phyloP scores from a whole-genome alignment of 2,113 vertebrate species.

The Tragelaphus buxtoni region DNA sequence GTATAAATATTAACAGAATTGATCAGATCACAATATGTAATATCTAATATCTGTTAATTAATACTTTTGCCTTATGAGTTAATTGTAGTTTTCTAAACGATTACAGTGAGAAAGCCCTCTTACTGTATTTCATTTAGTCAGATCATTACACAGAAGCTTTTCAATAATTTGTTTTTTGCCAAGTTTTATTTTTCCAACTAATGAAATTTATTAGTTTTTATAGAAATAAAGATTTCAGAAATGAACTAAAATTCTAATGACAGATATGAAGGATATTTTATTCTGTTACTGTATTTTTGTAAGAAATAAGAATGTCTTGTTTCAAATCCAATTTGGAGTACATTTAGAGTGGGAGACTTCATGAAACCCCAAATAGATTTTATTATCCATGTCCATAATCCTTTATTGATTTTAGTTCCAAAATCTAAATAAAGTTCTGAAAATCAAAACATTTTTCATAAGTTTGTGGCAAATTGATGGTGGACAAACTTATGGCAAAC shows the following conservation, averaged over 20 bases:
- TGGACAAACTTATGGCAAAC: neutral
- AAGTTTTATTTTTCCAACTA: neutral
- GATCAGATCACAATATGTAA: neutral
- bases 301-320: neutral
- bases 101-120: neutral
- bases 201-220: neutral
- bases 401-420: neutral
- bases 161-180: neutral
- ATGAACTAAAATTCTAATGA: neutral
- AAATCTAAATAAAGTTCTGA: neutral
- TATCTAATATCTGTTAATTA: neutral
- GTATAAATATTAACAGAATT: neutral
- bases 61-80: neutral
- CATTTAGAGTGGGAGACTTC: neutral
- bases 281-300: neutral
- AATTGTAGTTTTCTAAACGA: neutral
- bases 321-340: neutral
- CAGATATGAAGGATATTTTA: neutral
- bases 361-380: neutral
- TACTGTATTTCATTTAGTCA: neutral
- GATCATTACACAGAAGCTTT: neutral
- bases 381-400: neutral
- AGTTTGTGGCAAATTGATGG: neutral
- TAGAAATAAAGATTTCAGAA: neutral
- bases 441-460: neutral